Percentiles rank a stretch among this genome's conserved stretches.
Conservation (phyloP, 2,113 vertebrate species). For the Oceanodroma tethys region DNA sequence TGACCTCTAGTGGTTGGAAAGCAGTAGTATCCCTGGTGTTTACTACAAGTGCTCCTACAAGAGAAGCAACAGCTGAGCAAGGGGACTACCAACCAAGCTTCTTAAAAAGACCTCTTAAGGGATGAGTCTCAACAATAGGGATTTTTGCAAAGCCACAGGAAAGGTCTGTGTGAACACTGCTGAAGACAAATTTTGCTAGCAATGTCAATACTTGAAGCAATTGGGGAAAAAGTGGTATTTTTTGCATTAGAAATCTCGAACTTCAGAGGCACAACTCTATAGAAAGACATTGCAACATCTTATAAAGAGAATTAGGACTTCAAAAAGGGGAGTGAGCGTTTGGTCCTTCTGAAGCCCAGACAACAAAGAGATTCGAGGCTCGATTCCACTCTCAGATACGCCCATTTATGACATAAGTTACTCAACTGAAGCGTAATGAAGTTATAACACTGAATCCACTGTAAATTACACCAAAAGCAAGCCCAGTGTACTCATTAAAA, state of each 20-base stretch:
- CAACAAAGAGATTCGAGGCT: constrained; percentile 36
- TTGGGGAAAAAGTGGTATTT: not conserved
- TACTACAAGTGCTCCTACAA: not conserved
- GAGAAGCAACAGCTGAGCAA: not conserved
- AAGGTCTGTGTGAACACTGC: not conserved
- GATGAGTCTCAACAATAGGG: not conserved
- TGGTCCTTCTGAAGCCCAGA: constrained; percentile 40
- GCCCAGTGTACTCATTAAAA: not conserved
- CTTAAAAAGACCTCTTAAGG: not conserved
- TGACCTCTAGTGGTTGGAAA: constrained; percentile 73
- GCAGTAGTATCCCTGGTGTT: not conserved
- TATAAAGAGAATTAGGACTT: constrained; percentile 41
- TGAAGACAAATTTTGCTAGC: not conserved
- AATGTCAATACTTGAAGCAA: not conserved
- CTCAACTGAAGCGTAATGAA: not conserved
- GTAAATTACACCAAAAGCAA: not conserved
- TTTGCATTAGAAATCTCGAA: not conserved
- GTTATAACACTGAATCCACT: not conserved
- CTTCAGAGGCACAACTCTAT: constrained; percentile 1
- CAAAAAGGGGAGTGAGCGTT: not conserved
- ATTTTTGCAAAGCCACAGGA: not conserved
- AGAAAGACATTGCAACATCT: constrained; percentile 41
- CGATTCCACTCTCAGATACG: not conserved
- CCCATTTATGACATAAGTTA: not conserved
- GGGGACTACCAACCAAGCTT: not conserved